Evolutionary conservation across 2,797 vertebrate genomes (phyloP).

Genomic region (Buceros bicornis): DNA sequence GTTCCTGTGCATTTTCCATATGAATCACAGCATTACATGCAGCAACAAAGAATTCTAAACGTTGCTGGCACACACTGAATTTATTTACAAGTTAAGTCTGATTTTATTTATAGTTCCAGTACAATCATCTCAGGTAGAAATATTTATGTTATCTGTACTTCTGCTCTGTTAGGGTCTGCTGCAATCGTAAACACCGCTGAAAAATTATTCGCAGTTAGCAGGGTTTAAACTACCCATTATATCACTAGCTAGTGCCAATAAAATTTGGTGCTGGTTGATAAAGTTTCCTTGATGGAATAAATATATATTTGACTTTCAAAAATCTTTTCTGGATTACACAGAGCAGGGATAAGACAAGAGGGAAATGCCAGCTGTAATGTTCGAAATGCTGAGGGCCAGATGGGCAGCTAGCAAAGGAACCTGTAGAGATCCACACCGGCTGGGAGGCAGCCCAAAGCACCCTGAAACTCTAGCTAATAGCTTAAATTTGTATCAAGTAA

Average conservation of each 20-base stretch:
- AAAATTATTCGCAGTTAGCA: slow-evolving; percentile 86
- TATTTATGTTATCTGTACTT: slow-evolving; percentile 85
- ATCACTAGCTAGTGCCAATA: slow-evolving; percentile 82
- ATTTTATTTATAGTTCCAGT: slow-evolving; percentile 82
- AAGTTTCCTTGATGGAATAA: slow-evolving; percentile 82
- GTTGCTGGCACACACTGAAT: slow-evolving; percentile 74
- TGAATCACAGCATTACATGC: slow-evolving; percentile 85
- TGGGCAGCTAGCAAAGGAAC: background rate
- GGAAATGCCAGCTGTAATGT: slow-evolving; percentile 26
- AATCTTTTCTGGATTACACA: slow-evolving; percentile 72
- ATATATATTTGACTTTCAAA: slow-evolving; percentile 82
- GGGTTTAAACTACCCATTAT: slow-evolving; percentile 85
- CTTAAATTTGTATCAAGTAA: background rate
- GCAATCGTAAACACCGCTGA: slow-evolving; percentile 83
- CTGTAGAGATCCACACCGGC: background rate
- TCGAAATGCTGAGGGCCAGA: background rate
- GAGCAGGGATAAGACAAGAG: slow-evolving; percentile 42
- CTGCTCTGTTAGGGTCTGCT: slow-evolving; percentile 78
- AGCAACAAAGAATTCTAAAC: slow-evolving; percentile 85
- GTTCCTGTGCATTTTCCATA: slow-evolving; percentile 85
- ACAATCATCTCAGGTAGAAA: slow-evolving; percentile 80
- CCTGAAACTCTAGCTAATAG: background rate
- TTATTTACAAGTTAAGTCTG: slow-evolving; percentile 85
- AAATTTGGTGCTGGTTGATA: slow-evolving; percentile 82
- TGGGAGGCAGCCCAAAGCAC: background rate